phyloP scores from a whole-genome alignment of 2,797 vertebrate genomes.

The Scleropages formosus region DNA sequence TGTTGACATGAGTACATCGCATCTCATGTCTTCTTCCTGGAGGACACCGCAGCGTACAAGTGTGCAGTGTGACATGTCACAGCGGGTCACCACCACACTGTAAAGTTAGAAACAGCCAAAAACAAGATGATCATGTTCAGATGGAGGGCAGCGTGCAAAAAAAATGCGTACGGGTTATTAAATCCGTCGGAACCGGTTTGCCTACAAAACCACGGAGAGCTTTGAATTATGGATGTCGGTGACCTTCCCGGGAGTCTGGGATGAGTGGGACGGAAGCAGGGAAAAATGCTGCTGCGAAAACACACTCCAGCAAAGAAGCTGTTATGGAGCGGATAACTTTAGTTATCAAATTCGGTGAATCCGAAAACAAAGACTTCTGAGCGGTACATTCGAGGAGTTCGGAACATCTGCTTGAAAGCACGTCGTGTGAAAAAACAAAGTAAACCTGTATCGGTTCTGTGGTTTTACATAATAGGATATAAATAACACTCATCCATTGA shows the following conservation, averaged over 20 bases:
- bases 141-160: neutral
- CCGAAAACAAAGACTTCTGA: neutral
- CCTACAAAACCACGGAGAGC: conserved; percentile 37
- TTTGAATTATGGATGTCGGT: conserved; percentile 39
- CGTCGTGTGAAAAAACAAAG: too few species aligned
- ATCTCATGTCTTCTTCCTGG: too few species aligned
- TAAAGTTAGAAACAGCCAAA: neutral
- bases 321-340: neutral
- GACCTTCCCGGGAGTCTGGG: conserved; percentile 32
- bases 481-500: too few species aligned
- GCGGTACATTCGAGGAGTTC: neutral
- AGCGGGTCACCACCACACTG: neutral
- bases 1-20: too few species aligned
- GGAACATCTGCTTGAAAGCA: neutral
- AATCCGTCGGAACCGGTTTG: conserved; percentile 42
- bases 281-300: conserved; percentile 3
- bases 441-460: too few species aligned
- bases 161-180: conserved; percentile 29
- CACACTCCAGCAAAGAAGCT: neutral
- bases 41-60: too few species aligned
- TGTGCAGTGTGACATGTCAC: neutral
- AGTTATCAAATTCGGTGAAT: too few species aligned
- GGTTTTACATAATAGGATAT: too few species aligned
- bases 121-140: conserved; percentile 11
- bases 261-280: conserved; percentile 1